These are phyloP conservation scores for Rhinogobius similis DNA, from an alignment of 2,113 vertebrate genomes.

Conservation along the genomic window DNA sequence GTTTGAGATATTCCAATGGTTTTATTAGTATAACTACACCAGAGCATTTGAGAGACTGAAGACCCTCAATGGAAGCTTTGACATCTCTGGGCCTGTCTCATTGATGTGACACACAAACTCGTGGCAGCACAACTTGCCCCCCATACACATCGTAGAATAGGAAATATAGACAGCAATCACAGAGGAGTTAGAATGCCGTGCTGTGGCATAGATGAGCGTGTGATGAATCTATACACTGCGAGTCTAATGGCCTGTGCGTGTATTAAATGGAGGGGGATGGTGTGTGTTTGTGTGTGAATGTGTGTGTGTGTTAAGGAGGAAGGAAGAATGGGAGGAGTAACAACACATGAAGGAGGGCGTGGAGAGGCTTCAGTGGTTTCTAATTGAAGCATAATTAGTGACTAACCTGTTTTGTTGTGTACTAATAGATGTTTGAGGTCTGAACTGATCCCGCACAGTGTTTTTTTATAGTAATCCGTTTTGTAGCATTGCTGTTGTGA, in stretches of 20 bases:
- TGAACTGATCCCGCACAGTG: conserved; percentile 25
- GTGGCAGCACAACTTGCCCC: conserved; percentile 23
- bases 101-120: conserved; percentile 67
- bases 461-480: neutral
- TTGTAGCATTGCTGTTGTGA: conserved; percentile 34
- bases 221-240: conserved; percentile 38
- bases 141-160: conserved; percentile 15
- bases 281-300: conserved; percentile 25
- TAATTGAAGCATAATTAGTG: conserved; percentile 45
- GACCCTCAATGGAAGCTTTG: conserved; percentile 29
- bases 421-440: conserved; percentile 21
- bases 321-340: conserved; percentile 25
- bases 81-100: conserved; percentile 63
- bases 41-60: conserved; percentile 22
- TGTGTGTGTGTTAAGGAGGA: conserved; percentile 1
- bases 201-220: conserved; percentile 23
- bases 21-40: conserved; percentile 33
- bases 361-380: conserved; percentile 29
- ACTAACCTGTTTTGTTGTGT: conserved; percentile 11
- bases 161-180: conserved; percentile 33
- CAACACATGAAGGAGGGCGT: conserved; percentile 24
- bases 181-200: neutral
- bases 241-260: conserved; percentile 40
- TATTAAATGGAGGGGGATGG: conserved; percentile 21
- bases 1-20: neutral